Conservation (phyloP, 1,140 invertebrate species). For the Leptestheria dahalacensis region DNA sequence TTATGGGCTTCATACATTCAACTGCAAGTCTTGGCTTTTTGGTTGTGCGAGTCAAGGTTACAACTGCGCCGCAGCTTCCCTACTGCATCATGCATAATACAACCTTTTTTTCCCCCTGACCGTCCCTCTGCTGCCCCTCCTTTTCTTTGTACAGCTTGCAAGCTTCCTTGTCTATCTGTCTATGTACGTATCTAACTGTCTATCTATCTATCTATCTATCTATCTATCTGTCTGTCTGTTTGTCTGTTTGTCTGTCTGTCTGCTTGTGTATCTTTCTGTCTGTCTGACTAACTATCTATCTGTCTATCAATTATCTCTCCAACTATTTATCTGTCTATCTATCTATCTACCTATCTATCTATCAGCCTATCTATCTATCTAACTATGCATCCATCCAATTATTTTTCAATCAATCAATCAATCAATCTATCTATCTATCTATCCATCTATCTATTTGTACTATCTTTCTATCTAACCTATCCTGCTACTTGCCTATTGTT, state of each 20-base stretch:
- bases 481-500: neutral
- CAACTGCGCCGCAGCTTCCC: too few species aligned
- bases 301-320: neutral
- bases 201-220: neutral
- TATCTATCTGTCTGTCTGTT: neutral
- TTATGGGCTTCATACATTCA: too few species aligned
- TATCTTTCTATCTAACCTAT: neutral
- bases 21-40: too few species aligned
- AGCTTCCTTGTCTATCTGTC: too few species aligned
- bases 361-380: neutral
- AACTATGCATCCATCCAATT: neutral
- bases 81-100: too few species aligned
- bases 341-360: too few species aligned
- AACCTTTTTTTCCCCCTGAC: too few species aligned
- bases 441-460: neutral
- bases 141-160: too few species aligned
- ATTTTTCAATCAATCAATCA: neutral
- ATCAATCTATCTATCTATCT: neutral
- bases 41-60: too few species aligned
- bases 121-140: too few species aligned
- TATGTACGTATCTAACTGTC: neutral
- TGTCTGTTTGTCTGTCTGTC: too few species aligned
- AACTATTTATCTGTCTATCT: neutral
- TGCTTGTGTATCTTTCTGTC: neutral
- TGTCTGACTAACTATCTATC: too few species aligned